Percentiles rank a stretch among this genome's conserved stretches.
Evolutionary conservation across 2,113 vertebrate species (phyloP).

Genomic region (Dipodomys stephensi): DNA sequence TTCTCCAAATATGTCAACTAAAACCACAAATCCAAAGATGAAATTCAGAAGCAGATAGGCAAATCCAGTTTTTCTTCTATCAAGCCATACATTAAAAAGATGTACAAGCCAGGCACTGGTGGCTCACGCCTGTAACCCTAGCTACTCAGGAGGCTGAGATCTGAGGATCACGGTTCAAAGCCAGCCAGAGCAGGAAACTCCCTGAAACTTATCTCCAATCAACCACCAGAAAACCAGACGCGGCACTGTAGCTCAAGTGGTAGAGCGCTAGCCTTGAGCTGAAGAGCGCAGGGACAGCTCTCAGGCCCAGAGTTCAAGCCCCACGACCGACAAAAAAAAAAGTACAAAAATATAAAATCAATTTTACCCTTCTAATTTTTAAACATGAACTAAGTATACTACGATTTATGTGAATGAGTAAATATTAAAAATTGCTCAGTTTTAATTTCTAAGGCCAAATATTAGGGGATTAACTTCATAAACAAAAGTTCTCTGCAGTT

Average conservation of each 20-base stretch:
- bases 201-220: no score
- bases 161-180: no score
- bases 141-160: no score
- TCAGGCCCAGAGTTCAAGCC: no score
- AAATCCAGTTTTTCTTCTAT: background rate
- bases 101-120: background rate
- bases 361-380: background rate
- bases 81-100: background rate
- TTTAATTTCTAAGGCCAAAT: conserved; percentile 37
- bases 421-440: background rate
- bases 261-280: no score
- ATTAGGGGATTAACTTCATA: background rate
- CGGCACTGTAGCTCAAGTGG: no score
- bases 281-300: no score
- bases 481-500: background rate
- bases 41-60: background rate
- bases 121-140: no score
- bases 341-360: background rate
- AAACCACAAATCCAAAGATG: conserved; percentile 15
- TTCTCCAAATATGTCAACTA: background rate
- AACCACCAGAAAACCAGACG: no score
- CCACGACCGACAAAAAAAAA: background rate
- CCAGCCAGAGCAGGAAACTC: no score
- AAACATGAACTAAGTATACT: background rate
- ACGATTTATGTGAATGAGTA: background rate